Evolutionary conservation across 2,797 vertebrate species (phyloP).

Genomic region (Sylvia borin): DNA sequence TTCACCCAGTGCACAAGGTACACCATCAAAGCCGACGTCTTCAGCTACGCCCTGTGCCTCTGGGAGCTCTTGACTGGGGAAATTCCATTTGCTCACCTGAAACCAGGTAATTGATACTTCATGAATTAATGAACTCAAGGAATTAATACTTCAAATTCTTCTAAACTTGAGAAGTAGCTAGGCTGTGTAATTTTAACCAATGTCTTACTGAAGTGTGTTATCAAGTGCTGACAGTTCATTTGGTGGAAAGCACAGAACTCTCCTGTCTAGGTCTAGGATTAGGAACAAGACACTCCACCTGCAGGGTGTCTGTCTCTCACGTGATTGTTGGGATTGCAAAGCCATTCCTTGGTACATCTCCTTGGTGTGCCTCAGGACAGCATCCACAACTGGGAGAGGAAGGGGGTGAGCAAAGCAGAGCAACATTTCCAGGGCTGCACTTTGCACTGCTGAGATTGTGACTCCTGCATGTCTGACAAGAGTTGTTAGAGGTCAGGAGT

Average conservation of each 20-base stretch:
- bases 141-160: not conserved
- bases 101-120: constrained; percentile 83
- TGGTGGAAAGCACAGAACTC: not conserved
- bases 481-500: accelerated
- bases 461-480: not conserved
- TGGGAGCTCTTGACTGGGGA: constrained; percentile 95
- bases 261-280: not conserved
- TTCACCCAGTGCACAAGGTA: constrained; percentile 95
- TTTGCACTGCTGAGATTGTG: not conserved
- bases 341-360: not conserved
- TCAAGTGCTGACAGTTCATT: not conserved
- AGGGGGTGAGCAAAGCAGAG: not conserved
- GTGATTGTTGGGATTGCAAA: not conserved
- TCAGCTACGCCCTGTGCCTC: constrained; percentile 95
- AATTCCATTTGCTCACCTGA: constrained; percentile 95
- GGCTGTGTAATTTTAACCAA: not conserved
- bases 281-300: not conserved
- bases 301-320: not conserved
- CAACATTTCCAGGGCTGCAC: not conserved
- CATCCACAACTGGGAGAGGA: accelerated
- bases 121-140: no score
- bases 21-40: constrained; percentile 93
- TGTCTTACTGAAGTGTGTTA: not conserved
- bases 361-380: not conserved
- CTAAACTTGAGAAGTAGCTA: not conserved